Evolutionary conservation across 2,888 invertebrate genomes (phyloP).

Genomic region (Polydrusus pterygomalis): DNA sequence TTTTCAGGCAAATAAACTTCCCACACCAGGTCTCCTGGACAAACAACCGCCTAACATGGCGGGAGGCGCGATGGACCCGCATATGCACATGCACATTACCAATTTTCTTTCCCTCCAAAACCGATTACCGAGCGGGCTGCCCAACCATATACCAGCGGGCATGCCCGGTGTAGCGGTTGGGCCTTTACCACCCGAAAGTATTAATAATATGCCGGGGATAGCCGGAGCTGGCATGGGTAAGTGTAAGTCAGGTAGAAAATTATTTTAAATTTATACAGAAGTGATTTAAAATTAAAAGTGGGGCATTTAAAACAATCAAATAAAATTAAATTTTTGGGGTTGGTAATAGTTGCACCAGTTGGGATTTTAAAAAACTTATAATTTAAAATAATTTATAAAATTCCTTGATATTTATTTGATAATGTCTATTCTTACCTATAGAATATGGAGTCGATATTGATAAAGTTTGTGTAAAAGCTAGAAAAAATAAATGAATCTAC

Average conservation of each 20-base stretch:
- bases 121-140: constrained; percentile 63
- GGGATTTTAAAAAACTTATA: too few species aligned
- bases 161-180: constrained; percentile 46
- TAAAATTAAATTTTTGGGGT: too few species aligned
- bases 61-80: constrained; percentile 71
- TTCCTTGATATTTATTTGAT: too few species aligned
- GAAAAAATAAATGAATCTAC: too few species aligned
- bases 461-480: too few species aligned
- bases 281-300: too few species aligned
- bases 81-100: constrained; percentile 73
- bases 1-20: constrained; percentile 67
- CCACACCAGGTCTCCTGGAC: constrained; percentile 63
- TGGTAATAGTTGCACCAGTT: too few species aligned
- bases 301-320: too few species aligned
- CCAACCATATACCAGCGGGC: constrained; percentile 60
- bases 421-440: too few species aligned
- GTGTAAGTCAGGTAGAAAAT: not conserved
- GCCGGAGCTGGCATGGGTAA: constrained; percentile 53
- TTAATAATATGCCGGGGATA: constrained; percentile 60
- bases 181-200: constrained; percentile 52
- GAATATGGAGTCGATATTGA: too few species aligned
- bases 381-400: too few species aligned
- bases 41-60: constrained; percentile 66
- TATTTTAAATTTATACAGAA: too few species aligned
- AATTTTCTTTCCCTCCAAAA: constrained; percentile 70